Percentiles rank a stretch among this genome's conserved stretches.
These are phyloP conservation scores for Virgularia gustaviana DNA, from an alignment of 92 coral and sea anemone species.

Conservation along the genomic window DNA sequence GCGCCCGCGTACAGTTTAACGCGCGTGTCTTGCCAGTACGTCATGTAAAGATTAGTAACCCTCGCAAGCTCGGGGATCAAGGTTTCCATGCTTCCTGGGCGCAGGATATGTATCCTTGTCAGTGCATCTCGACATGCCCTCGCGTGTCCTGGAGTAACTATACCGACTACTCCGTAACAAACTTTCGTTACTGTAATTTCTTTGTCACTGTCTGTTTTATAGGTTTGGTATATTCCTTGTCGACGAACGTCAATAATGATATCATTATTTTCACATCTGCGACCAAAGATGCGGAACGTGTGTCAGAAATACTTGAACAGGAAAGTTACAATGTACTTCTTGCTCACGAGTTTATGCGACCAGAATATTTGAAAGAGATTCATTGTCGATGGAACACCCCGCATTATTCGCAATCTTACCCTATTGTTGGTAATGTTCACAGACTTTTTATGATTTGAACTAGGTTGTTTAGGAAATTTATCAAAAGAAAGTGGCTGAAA, in stretches of 20 bases:
- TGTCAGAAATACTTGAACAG: conserved; percentile 61
- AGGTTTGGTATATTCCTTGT: conserved; percentile 73
- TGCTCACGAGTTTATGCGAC: conserved; percentile 69
- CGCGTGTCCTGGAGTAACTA: too few species aligned
- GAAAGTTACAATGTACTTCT: conserved; percentile 56
- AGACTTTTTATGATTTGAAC: too few species aligned
- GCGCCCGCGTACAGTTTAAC: too few species aligned
- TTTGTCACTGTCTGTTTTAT: not conserved
- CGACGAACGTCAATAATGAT: conserved; percentile 51
- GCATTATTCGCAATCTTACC: conserved; percentile 66
- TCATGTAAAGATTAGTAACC: too few species aligned
- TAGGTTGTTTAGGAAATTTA: too few species aligned
- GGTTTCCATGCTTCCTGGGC: too few species aligned
- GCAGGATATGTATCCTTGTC: too few species aligned
- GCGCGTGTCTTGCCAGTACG: too few species aligned
- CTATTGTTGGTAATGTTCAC: conserved; percentile 78
- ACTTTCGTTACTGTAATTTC: not conserved
- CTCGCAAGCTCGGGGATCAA: too few species aligned
- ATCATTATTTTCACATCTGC: conserved; percentile 72
- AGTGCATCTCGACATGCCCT: not conserved
- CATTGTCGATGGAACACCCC: conserved; percentile 91
- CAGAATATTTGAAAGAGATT: conserved; percentile 61
- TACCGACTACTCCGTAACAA: not conserved
- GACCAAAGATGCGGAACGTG: conserved; percentile 70
- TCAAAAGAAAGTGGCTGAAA: too few species aligned